Evolutionary conservation across 1,140 invertebrate species (phyloP).

Genomic region (Drosophila fuyamai): DNA sequence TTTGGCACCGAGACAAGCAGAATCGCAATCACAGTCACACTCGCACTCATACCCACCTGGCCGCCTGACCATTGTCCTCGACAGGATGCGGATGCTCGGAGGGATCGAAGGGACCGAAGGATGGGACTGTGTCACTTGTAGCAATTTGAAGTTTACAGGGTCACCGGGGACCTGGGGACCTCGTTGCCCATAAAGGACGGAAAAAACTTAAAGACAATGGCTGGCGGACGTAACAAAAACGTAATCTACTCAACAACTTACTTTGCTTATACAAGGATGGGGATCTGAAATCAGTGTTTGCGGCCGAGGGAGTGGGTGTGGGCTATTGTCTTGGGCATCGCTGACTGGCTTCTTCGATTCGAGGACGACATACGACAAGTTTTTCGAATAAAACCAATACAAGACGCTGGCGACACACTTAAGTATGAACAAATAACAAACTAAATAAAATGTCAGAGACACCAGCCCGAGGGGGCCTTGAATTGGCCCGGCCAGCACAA

Average conservation of each 20-base stretch:
- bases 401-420: conserved; percentile 72
- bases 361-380: conserved; percentile 79
- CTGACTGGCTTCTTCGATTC: conserved; percentile 67
- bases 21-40: too few relatives aligned
- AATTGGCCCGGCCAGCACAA: conserved; percentile 53
- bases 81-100: neutral
- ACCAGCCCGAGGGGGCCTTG: conserved; percentile 54
- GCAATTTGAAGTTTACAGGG: conserved; percentile 82
- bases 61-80: conserved; percentile 39
- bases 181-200: conserved; percentile 56
- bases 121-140: conserved; percentile 55
- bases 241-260: conserved; percentile 81
- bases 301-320: conserved; percentile 12
- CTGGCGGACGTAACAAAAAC: conserved; percentile 68
- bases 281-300: conserved; percentile 30
- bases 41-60: conserved; percentile 40
- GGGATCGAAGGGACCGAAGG: neutral
- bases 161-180: conserved; percentile 63
- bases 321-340: conserved; percentile 76
- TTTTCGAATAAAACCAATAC: conserved; percentile 80
- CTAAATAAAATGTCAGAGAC: conserved; percentile 78
- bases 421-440: conserved; percentile 82
- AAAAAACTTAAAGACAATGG: conserved; percentile 75
- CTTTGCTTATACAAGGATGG: conserved; percentile 50
- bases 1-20: conserved; percentile 9